Evolutionary conservation across 1,140 invertebrate species (phyloP).

Genomic region (Rhyacophila brunnea): DNA sequence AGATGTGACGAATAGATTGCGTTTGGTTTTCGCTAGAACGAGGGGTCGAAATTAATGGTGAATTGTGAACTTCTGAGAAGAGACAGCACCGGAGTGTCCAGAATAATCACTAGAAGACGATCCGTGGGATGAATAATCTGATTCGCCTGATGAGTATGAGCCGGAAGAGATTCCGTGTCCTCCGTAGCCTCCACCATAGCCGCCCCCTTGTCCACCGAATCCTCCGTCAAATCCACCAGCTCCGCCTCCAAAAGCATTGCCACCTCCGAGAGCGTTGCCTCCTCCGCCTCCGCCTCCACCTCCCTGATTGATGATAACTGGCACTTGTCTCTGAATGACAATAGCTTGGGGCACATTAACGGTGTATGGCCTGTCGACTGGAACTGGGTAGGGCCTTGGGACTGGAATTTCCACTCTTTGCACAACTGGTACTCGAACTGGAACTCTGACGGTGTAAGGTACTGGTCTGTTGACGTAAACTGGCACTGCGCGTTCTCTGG

Average conservation of each 20-base stretch:
- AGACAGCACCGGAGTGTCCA: conserved; percentile 3
- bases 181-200: conserved; percentile 23
- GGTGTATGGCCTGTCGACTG: conserved; percentile 43
- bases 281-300: conserved; percentile 8
- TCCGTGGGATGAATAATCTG: conserved; percentile 2
- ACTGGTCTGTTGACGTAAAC: conserved; percentile 28
- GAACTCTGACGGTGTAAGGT: conserved; percentile 35
- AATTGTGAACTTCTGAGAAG: conserved; percentile 12
- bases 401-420: conserved; percentile 43
- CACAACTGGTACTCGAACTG: conserved; percentile 43
- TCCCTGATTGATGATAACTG: conserved; percentile 27
- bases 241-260: not conserved
- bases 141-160: not conserved
- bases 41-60: conserved; percentile 1
- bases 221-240: too few relatives aligned
- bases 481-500: conserved; percentile 40
- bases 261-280: conserved; percentile 21
- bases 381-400: conserved; percentile 40
- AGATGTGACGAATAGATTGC: too few relatives aligned
- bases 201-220: not conserved
- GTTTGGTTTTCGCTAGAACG: too few relatives aligned
- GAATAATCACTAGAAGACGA: not conserved
- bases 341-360: conserved; percentile 35
- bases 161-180: not conserved
- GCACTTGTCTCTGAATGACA: conserved; percentile 34